These are phyloP conservation scores for Drosophila mercatorum DNA, from an alignment of 2,888 invertebrate species.

Conservation along the genomic window DNA sequence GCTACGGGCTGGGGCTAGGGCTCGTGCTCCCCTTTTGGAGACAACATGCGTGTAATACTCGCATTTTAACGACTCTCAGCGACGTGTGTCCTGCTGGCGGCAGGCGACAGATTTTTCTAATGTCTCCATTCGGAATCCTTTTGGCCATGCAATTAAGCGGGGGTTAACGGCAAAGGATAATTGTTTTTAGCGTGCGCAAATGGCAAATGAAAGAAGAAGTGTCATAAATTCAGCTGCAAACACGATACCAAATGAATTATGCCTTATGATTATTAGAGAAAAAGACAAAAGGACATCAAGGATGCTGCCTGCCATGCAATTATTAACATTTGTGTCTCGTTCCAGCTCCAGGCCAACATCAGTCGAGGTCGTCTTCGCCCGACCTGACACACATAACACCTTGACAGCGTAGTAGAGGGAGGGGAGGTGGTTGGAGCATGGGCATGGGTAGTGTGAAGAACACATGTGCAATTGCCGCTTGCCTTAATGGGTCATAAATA, in stretches of 20 bases:
- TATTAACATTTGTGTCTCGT: slow-evolving; percentile 77
- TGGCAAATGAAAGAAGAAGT: slow-evolving; percentile 43
- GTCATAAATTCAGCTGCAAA: slow-evolving; percentile 69
- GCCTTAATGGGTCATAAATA: slow-evolving; percentile 82
- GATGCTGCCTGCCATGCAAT: slow-evolving; percentile 65
- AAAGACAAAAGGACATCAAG: slow-evolving; percentile 49
- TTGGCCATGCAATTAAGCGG: slow-evolving; percentile 77
- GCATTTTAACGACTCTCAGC: slow-evolving; percentile 64
- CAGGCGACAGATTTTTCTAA: slow-evolving; percentile 82
- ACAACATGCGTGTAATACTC: slow-evolving; percentile 44
- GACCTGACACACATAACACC: slow-evolving; percentile 69
- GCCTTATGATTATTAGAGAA: slow-evolving; percentile 74
- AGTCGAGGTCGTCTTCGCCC: slow-evolving; percentile 38
- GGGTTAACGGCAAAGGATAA: slow-evolving; percentile 47
- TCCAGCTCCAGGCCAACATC: slow-evolving; percentile 25
- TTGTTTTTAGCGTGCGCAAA: slow-evolving; percentile 68
- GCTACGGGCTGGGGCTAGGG: neutral
- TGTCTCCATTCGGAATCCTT: slow-evolving; percentile 78
- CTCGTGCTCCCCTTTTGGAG: slow-evolving; percentile 4
- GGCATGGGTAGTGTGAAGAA: slow-evolving; percentile 65
- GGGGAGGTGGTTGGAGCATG: neutral
- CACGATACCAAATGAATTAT: slow-evolving; percentile 77
- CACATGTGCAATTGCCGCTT: slow-evolving; percentile 80
- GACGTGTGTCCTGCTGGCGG: slow-evolving; percentile 67
- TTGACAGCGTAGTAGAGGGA: slow-evolving; percentile 8